Base-by-base conservation (phyloP, 2,888 invertebrate genomes). In the Neoaliturus tenellus region DNA sequence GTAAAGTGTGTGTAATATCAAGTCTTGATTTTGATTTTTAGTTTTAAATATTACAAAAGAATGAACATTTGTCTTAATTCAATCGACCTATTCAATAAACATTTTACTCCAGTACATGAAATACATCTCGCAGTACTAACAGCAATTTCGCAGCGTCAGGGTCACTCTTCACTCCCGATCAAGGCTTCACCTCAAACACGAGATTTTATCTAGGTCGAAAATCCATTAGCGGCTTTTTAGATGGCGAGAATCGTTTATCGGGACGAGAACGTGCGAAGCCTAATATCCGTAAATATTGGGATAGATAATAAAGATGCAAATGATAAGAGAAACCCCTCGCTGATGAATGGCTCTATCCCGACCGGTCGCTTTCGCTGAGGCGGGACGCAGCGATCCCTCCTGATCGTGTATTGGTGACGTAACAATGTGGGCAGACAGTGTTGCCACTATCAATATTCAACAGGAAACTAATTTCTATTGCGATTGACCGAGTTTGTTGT, bases 261-360 rank as follows among this genome's bases (percentile, higher is more conserved):
- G 44, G 39, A 2, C 28, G 28, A 3, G 2, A 25, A 75, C 35
- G 2, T 55, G 55, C 39, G 39, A 3, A 3, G 41, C 71, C 1
- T 35, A 41, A 75, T 48, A 44, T 78, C 3, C 51, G 78, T 78
- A 78, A 78, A 78, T 78, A 78, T 75, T 78, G 35, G 33, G 20
- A 75, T 55, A 55, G 78, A 55, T 55, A 55, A 51, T 78, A 78
- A 78, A 78, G 55, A 78, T 78, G 78, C 55, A 78, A 78, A 78
- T 78, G 48, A 78, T 55, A 78, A 55, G 78, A 78, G 78, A 78
- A 78, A 78, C 20, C 55, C 75, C 14, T 6, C 8, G 14, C 5
- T 78, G 78, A 78, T 78, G 33, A 78, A 78, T 78, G 55, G 35
- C 78, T 78, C 55, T 48, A 51, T 78, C 55, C 0, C 28, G 35